Evolutionary conservation across 2,888 invertebrate species (phyloP).

Genomic region (Drosophila phalerata): DNA sequence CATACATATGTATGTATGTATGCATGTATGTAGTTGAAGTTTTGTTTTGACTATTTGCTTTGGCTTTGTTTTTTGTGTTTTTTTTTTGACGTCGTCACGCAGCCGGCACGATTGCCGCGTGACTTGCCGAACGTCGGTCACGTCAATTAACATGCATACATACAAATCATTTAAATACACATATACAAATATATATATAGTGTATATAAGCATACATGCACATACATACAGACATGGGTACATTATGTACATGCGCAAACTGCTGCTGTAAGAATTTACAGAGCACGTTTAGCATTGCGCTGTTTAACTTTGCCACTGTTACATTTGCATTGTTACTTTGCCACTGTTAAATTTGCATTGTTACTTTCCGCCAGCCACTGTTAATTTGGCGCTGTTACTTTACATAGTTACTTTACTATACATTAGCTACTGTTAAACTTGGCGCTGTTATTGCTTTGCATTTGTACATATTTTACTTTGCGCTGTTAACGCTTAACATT

Average conservation of each 20-base stretch:
- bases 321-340: too few relatives aligned
- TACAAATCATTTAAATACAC: slow-evolving; percentile 11
- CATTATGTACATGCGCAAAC: slow-evolving; percentile 23
- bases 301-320: background rate
- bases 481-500: slow-evolving; percentile 14
- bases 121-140: slow-evolving; percentile 62
- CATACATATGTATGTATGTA: slow-evolving; percentile 19
- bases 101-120: slow-evolving; percentile 64
- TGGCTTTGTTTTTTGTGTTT: slow-evolving; percentile 45
- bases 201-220: background rate
- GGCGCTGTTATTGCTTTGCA: background rate
- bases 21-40: slow-evolving; percentile 29
- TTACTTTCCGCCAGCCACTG: background rate
- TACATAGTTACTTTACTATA: background rate
- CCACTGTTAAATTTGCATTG: too few relatives aligned
- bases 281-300: slow-evolving; percentile 4
- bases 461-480: background rate
- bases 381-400: background rate
- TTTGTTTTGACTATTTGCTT: slow-evolving; percentile 76
- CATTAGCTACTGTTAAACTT: too few relatives aligned
- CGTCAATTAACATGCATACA: slow-evolving; percentile 60
- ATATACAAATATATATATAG: background rate
- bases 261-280: slow-evolving; percentile 11
- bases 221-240: background rate
- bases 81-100: too few relatives aligned